Base-by-base conservation (phyloP, 2,888 invertebrate species). In the Dynastes tityus region DNA sequence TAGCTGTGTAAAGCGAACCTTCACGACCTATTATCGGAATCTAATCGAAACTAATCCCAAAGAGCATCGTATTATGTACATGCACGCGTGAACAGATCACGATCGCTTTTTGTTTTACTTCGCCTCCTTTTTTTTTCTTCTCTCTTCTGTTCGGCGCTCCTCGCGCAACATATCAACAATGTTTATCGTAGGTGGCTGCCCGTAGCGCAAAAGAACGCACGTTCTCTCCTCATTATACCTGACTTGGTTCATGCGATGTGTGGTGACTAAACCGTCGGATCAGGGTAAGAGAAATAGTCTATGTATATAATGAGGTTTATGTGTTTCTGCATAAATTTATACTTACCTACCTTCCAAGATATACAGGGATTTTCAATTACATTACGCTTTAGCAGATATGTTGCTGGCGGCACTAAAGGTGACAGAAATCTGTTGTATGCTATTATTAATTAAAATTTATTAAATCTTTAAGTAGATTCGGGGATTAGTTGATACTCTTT, bases 1-100 rank as follows among this genome's bases (percentile, higher is more conserved):
- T 70, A 80, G 76, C 80, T 80, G 80, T 81, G 82, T 83, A 82
- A 83, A 81, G 78, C 83, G 78, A 82, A 84, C 85, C 85, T 85
- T 85, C 83, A 84, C 85, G 85, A 68, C 84, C 84, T 83, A 85
- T 85, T 85, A 85, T 85, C 84, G 82, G 61, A 80, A 83, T 83
- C 83, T 82, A 83, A 82, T 85, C 84, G 78, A 85, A 85, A 84
- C 85, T 84, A 84, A 84, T 84, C 83, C 84, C 68, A 82, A 83
- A 84, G 83, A 84, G 82, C 83, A 82, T 83, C 82, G 84, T 82
- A 83, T 84, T 83, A 83, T 82, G 82, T 84, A 85, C 84, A 85
- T 86, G 85, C 86, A 86, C 86, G 86, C 86, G 87, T 85, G 86
- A 87, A 86, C 84, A 82, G 84, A 86, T 86, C 86, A 86, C 87